A percentile compares a stretch with the other conserved stretches of the same genome.
These are phyloP conservation scores for Doryteuthis pealeii DNA, from an alignment of 1,140 invertebrate genomes.

Conservation along the genomic window DNA sequence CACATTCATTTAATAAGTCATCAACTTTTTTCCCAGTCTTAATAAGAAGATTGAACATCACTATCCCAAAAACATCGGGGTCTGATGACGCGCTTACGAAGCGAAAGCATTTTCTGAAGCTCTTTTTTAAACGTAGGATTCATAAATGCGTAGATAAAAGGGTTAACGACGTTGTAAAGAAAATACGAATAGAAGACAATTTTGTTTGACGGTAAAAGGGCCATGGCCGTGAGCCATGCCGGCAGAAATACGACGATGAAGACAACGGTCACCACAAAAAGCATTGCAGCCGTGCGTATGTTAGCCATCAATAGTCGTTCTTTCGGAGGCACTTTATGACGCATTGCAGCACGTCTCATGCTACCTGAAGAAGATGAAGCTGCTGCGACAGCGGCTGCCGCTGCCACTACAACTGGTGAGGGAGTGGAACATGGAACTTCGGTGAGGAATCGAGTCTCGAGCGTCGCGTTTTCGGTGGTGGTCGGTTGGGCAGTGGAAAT, in stretches of 20 bases:
- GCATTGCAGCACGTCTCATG: background rate
- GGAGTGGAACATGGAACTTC: conserved; percentile 18
- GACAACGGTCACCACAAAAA: conserved; percentile 52
- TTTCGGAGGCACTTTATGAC: conserved; percentile 25
- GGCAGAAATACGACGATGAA: conserved; percentile 51
- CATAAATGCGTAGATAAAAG: conserved; percentile 56
- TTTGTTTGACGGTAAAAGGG: conserved; percentile 30
- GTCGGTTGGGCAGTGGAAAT: conserved; percentile 21
- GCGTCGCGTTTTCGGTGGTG: conserved; percentile 9
- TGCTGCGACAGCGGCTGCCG: conserved; percentile 15
- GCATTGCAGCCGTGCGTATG: conserved; percentile 51
- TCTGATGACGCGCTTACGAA: background rate
- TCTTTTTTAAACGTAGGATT: conserved; percentile 51
- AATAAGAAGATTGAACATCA: background rate
- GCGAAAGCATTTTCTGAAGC: conserved; percentile 34
- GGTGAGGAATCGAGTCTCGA: background rate
- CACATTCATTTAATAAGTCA: no score
- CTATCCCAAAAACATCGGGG: background rate
- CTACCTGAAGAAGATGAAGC: background rate
- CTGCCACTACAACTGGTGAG: conserved; percentile 4
- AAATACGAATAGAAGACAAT: conserved; percentile 51
- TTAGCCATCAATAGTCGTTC: conserved; percentile 42
- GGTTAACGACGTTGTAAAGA: conserved; percentile 52
- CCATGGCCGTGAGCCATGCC: conserved; percentile 44
- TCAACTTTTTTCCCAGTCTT: background rate